Conservation (phyloP, 2,888 invertebrate genomes). For the Leistus spinibarbis region DNA sequence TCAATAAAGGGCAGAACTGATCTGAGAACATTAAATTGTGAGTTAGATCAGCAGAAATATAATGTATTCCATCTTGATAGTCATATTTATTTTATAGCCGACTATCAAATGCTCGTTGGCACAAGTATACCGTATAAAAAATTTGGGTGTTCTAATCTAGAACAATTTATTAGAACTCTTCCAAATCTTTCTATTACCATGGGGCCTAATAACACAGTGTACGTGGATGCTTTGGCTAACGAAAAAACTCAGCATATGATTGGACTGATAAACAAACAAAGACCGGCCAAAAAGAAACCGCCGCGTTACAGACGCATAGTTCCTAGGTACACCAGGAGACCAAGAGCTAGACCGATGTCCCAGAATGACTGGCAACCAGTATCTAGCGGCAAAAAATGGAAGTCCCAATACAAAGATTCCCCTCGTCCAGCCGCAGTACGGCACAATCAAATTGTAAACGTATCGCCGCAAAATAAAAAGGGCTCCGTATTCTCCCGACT, state of each 20-base stretch:
- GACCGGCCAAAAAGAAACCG: slow-evolving; percentile 42
- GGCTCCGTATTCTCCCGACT: neutral
- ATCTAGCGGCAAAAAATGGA: neutral
- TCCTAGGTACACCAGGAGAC: neutral
- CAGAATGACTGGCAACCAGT: neutral
- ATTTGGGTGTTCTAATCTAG: slow-evolving; percentile 65
- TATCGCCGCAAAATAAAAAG: neutral
- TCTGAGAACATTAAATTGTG: slow-evolving; percentile 48
- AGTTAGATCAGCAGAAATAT: slow-evolving; percentile 38
- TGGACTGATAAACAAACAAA: slow-evolving; percentile 55
- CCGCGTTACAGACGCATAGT: neutral
- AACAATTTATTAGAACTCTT: slow-evolving; percentile 64
- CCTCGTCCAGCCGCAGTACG: slow-evolving; percentile 47
- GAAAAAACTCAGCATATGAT: slow-evolving; percentile 67
- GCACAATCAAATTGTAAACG: slow-evolving; percentile 51
- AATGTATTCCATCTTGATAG: neutral
- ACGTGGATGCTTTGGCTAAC: slow-evolving; percentile 63
- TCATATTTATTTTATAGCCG: slow-evolving; percentile 47
- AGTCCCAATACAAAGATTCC: slow-evolving; percentile 44
- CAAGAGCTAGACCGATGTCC: neutral
- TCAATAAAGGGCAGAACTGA: slow-evolving; percentile 49
- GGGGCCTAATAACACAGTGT: slow-evolving; percentile 60
- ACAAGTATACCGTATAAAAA: slow-evolving; percentile 66
- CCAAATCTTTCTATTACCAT: slow-evolving; percentile 63
- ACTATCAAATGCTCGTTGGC: slow-evolving; percentile 69